Percentiles rank a stretch among this genome's conserved stretches.
Evolutionary conservation across 2,888 invertebrate genomes (phyloP).

Genomic region (Drosophila macrothrix): DNA sequence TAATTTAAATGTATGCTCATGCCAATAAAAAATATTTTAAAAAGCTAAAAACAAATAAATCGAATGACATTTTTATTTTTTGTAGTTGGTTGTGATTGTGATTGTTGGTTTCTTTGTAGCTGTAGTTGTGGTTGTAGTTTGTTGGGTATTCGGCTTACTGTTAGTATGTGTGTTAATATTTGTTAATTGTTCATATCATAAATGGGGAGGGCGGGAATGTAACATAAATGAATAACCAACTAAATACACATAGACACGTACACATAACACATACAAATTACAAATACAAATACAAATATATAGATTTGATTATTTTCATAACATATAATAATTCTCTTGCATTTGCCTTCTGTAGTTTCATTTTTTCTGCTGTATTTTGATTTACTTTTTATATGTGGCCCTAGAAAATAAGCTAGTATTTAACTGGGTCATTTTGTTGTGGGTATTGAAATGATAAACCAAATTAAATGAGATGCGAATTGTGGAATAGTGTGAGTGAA

Average conservation of each 20-base stretch:
- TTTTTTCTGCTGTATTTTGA: constrained; percentile 22
- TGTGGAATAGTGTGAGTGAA: constrained; percentile 27
- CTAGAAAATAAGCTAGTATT: constrained; percentile 36
- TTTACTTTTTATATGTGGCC: constrained; percentile 51
- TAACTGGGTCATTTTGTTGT: constrained; percentile 17
- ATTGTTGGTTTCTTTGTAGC: constrained; percentile 75
- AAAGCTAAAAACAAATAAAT: constrained; percentile 5
- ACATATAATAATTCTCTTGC: constrained; percentile 51
- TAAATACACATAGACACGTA: constrained; percentile 85
- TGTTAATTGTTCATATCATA: constrained; percentile 47
- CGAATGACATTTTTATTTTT: constrained; percentile 23
- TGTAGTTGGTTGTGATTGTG: constrained; percentile 14
- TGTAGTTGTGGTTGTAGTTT: constrained; percentile 76
- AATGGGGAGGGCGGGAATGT: constrained; percentile 20
- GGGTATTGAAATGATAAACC: constrained; percentile 20
- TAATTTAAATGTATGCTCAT: constrained; percentile 32
- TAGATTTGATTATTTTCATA: constrained; percentile 59
- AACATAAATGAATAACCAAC: constrained; percentile 69
- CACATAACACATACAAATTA: constrained; percentile 84
- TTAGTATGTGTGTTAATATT: constrained; percentile 73
- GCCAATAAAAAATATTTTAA: constrained; percentile 14
- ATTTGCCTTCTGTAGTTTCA: constrained; percentile 45
- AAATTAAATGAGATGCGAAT: constrained; percentile 46
- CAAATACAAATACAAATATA: constrained; percentile 75
- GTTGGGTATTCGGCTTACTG: constrained; percentile 35